Evolutionary conservation across 2,888 invertebrate genomes (phyloP).

Genomic region (Orchesellides sinensis): DNA sequence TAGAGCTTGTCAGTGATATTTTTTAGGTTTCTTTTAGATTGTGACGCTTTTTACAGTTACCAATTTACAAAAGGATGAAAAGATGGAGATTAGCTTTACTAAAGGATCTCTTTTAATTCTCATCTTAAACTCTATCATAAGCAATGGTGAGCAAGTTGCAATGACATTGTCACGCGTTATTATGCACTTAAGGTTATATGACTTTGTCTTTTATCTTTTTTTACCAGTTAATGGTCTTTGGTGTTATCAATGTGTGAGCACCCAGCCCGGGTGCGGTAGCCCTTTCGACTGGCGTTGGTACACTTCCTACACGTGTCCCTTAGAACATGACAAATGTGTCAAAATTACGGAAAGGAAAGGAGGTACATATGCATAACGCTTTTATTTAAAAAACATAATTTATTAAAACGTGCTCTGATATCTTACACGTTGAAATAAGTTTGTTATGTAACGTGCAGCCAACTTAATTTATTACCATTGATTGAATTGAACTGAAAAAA

Average conservation of each 20-base stretch:
- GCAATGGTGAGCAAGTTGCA: slow-evolving; percentile 13
- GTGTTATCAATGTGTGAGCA: slow-evolving; percentile 93
- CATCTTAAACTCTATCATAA: neutral
- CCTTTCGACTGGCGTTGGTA: slow-evolving; percentile 88
- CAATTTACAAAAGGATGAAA: neutral
- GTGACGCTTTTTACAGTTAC: neutral
- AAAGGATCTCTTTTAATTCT: neutral
- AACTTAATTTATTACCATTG: too few species aligned
- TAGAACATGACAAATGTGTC: slow-evolving; percentile 90
- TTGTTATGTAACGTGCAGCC: too few species aligned
- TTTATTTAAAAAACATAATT: too few species aligned
- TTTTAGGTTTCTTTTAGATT: too few species aligned
- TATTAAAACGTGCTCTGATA: too few species aligned
- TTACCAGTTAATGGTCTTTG: slow-evolving; percentile 78
- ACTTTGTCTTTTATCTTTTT: neutral
- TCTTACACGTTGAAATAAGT: too few species aligned
- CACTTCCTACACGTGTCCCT: slow-evolving; percentile 90
- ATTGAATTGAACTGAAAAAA: too few species aligned
- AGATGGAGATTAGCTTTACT: slow-evolving; percentile 29
- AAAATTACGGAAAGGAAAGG: slow-evolving; percentile 92
- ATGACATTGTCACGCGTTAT: neutral
- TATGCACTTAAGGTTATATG: neutral
- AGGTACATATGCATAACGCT: too few species aligned
- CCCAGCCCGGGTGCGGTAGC: slow-evolving; percentile 91
- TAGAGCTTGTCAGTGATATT: too few species aligned